Percentiles rank a stretch among this genome's conserved stretches.
These are phyloP conservation scores for Melanotaenia pygmaea DNA, from an alignment of 2,797 vertebrate genomes.

Conservation along the genomic window DNA sequence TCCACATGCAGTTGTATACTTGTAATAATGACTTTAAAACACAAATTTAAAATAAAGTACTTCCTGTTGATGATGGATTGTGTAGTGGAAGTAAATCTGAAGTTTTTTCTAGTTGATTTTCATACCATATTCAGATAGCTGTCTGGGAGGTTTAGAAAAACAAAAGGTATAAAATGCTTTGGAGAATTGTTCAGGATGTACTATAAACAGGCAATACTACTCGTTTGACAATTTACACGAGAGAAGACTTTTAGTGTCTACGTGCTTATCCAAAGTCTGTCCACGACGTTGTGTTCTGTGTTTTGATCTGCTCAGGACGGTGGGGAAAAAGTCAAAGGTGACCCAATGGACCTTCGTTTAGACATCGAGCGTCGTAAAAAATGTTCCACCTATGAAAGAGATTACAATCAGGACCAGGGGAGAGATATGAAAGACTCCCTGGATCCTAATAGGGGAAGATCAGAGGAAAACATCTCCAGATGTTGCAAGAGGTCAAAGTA, in stretches of 20 bases:
- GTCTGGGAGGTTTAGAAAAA: constrained; percentile 1
- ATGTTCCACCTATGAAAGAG: constrained; percentile 86
- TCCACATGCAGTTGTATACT: constrained; percentile 10
- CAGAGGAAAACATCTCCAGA: constrained; percentile 88
- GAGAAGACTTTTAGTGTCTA: constrained; percentile 51
- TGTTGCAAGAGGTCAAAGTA: constrained; percentile 89
- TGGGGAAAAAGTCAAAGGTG: constrained; percentile 88
- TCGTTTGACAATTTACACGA: constrained; percentile 44
- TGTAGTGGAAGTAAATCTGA: constrained; percentile 4
- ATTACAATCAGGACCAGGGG: constrained; percentile 88
- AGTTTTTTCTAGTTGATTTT: constrained; percentile 21
- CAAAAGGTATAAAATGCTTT: constrained; percentile 35
- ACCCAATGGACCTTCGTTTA: constrained; percentile 93
- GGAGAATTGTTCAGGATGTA: constrained; percentile 22
- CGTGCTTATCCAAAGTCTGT: constrained; percentile 79
- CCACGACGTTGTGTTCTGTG: constrained; percentile 75
- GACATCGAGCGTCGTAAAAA: constrained; percentile 99
- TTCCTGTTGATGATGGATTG: constrained; percentile 10
- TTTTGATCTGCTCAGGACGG: constrained; percentile 85
- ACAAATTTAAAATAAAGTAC: constrained; percentile 3
- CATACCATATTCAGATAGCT: constrained; percentile 1
- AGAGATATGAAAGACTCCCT: constrained; percentile 86
- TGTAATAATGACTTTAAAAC: constrained; percentile 14
- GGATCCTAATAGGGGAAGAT: constrained; percentile 87
- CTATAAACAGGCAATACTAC: constrained; percentile 45